These are phyloP conservation scores for Trachythela sp. DNA, from an alignment of 64 coral and sea anemone genomes.

Conservation along the genomic window DNA sequence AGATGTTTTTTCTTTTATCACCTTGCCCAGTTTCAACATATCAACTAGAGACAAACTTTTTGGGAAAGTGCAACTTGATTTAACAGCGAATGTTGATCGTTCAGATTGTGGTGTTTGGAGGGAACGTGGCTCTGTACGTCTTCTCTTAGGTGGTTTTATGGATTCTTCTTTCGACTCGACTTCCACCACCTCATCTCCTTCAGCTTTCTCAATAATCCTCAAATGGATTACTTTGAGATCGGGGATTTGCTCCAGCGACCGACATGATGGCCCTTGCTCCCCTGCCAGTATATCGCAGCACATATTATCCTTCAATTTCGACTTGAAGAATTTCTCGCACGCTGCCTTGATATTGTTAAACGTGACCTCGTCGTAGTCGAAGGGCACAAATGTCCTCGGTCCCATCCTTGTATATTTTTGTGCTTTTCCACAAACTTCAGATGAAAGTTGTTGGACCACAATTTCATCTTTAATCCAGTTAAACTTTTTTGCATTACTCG, in stretches of 20 bases:
- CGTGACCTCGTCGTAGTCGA: not conserved
- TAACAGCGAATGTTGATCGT: not conserved
- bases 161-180: not conserved
- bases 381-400: not conserved
- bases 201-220: constrained; percentile 9
- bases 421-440: constrained; percentile 8
- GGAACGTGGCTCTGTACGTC: not conserved
- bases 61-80: not conserved
- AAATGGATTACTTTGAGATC: not conserved
- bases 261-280: constrained; percentile 47
- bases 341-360: constrained; percentile 6
- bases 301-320: not conserved
- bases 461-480: not conserved
- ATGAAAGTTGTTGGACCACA: not conserved
- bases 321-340: not conserved
- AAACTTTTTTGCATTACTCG: not conserved
- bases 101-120: not conserved
- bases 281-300: constrained; percentile 38
- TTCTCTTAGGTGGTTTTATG: not conserved
- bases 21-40: constrained; percentile 7
- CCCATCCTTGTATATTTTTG: constrained; percentile 1
- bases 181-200: not conserved
- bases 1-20: not conserved
- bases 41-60: not conserved
- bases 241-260: constrained; percentile 2